Evolutionary conservation across 2,888 invertebrate species (phyloP), one percentile per base, ranked within the genome.

Genomic region (Hofmannophila pseudospretella): DNA sequence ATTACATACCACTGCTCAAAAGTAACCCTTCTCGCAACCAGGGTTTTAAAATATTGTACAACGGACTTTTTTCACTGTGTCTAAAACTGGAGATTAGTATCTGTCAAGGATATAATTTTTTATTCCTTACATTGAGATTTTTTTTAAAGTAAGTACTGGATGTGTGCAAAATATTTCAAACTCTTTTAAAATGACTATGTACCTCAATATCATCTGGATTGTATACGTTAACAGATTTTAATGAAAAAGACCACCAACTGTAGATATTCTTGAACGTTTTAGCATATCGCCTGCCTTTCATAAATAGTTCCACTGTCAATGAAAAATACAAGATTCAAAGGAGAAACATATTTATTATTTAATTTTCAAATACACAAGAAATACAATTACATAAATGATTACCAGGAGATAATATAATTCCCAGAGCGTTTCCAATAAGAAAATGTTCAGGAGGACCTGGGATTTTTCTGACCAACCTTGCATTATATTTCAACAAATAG

Each of bases 11-110:
- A 30, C 54, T 59, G 41, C 89, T 88, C 3, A 82, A 62, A 1
- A 90, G 66, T 0, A 90, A 54, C 5, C 90, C 90, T n/a, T 84
- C 78, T 5, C 81, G 78, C 8, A 90, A 55, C 77, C 89, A 90
- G 0, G 88, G 85, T 11, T 67, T 68, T 1, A 89, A 42, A 38
- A 88, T 70, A 0, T 57, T 54, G 46, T 90, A 90, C 0, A 86
- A 28, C 0, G 60, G 34, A 34, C 89, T 80, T 63, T 91, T 91
- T 1, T 84, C 11, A 27, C 2, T 27, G 12, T 11, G 12, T 11
- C 16, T 30, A 14, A n/a, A 8, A 8, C 4, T 30, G 4, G 29
- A 30, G 2, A 14, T 14, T 14, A 30, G 4, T 16, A 16, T 30
- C 12, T 28, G 32, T 8, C 2, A 34, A 26, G 9, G 14, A 34